Conservation (phyloP, 1,140 invertebrate genomes). For the Microplitis mediator region DNA sequence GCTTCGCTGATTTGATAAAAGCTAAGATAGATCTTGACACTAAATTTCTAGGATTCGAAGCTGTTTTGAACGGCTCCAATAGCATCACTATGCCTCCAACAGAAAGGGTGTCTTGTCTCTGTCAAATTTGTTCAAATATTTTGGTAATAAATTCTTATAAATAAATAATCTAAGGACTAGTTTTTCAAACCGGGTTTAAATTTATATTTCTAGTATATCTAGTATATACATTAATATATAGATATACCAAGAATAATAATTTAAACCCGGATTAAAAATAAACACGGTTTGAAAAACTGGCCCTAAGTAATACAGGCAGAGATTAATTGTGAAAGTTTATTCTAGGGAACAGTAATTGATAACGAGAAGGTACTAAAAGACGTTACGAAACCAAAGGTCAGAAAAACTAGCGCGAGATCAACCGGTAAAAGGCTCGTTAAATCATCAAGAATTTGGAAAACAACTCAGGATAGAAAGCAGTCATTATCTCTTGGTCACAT, state of each 20-base stretch:
- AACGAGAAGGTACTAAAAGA: slow-evolving; percentile 19
- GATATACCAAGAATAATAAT: too few species aligned
- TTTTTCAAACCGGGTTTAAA: too few species aligned
- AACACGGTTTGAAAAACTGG: too few species aligned
- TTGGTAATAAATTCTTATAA: slow-evolving; percentile 30
- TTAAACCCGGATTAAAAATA: too few species aligned
- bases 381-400: slow-evolving; percentile 21
- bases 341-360: slow-evolving; percentile 23
- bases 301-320: neutral
- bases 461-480: slow-evolving; percentile 10
- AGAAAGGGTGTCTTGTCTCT: slow-evolving; percentile 35
- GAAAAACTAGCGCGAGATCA: slow-evolving; percentile 4
- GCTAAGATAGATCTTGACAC: slow-evolving; percentile 52
- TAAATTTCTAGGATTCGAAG: slow-evolving; percentile 48
- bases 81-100: neutral
- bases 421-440: slow-evolving; percentile 18
- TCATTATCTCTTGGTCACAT: slow-evolving; percentile 19
- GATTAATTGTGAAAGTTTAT: neutral
- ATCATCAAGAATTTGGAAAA: slow-evolving; percentile 25
- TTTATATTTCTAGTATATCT: neutral
- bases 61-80: slow-evolving; percentile 34
- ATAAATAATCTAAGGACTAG: too few species aligned
- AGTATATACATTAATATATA: neutral
- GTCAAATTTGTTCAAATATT: slow-evolving; percentile 45
- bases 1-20: slow-evolving; percentile 47